A percentile compares a stretch with the other conserved stretches of the same genome.
Evolutionary conservation across 2,113 vertebrate species (phyloP).

Genomic region (Plestiodon gilberti): DNA sequence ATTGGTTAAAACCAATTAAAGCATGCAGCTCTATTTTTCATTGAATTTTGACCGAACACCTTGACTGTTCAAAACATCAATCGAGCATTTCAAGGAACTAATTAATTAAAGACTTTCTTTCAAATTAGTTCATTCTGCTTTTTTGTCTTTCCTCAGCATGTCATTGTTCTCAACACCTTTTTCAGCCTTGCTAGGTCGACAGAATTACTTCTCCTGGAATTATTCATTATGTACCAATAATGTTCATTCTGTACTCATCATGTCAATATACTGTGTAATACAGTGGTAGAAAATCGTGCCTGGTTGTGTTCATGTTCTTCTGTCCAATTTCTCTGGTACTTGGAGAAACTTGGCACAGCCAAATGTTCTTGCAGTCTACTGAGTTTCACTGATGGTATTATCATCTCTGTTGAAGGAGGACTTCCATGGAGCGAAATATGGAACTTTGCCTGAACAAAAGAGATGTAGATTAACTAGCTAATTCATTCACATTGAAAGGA

Average conservation of each 20-base stretch:
- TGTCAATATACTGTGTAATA: neutral
- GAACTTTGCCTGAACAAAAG: constrained; percentile 7
- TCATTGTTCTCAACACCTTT: constrained; percentile 20
- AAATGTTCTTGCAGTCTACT: neutral
- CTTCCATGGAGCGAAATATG: neutral
- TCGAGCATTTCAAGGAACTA: too few relatives aligned
- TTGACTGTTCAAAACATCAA: constrained; percentile 29
- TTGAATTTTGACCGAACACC: constrained; percentile 44
- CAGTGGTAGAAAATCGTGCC: neutral
- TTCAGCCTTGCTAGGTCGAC: constrained; percentile 19
- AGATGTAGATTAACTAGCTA: neutral
- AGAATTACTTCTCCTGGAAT: constrained; percentile 1
- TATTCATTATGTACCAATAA: neutral
- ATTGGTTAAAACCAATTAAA: neutral
- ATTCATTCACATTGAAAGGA: constrained; percentile 15
- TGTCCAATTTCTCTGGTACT: neutral
- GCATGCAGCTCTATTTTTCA: neutral
- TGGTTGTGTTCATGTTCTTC: rapidly evolving
- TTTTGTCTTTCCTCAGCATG: constrained; percentile 34
- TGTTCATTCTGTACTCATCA: too few relatives aligned
- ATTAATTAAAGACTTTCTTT: constrained; percentile 24
- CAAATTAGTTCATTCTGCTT: constrained; percentile 37
- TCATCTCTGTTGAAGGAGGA: neutral
- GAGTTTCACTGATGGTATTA: neutral
- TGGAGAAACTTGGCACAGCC: neutral